Base-by-base conservation (phyloP, 2,797 vertebrate genomes). In the Potorous gilbertii region DNA sequence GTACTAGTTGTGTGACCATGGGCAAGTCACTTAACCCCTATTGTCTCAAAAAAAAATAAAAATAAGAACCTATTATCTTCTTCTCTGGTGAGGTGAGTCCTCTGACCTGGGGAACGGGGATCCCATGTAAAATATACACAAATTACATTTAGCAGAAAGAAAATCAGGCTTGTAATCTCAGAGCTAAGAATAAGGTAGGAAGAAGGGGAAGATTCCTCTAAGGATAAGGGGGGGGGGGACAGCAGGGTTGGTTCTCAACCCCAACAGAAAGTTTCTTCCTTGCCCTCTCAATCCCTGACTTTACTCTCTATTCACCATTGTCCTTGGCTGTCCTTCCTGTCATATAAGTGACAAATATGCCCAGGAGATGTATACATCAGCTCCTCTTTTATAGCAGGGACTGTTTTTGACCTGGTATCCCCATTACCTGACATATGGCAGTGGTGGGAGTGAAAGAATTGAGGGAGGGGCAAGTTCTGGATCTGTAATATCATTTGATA, bases 291-390 rank as follows among this genome's bases (percentile, higher is more conserved):
- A 52, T 96, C 93, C 40, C 87, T 90, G 90, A 95, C 95, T 94
- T 91, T 96, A 93, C 96, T 96, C 87, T 94, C 90, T 5, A 89
- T 62, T 81, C 92, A 56, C 54, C 91, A 93, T 92, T 95, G 96
- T 95, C 94, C 93, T 97, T 97, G 97, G 96, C 97, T 97, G 97
- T 94, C 93, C 92, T 97, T 94, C 94, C 96, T 97, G 95, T 94
- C 96, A 94, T 57, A 93, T 96, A 96, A 34, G 40, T 95, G 93
- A 95, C 95, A 91, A 34, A 31, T 66, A 14, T 66, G 31, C 59
- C 31, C 31, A 34, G 31, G 31, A 66, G 13, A 66, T 66, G 59
- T 34, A 34, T 66, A 16, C 13, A 34, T 66, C 31, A 55, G 55
- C 28, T 29, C 56, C 56, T 57, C 27, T 29, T 57, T 57, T 57